These are phyloP conservation scores for Craterocephalus amniculus DNA, from an alignment of 2,797 vertebrate species.

Conservation along the genomic window DNA sequence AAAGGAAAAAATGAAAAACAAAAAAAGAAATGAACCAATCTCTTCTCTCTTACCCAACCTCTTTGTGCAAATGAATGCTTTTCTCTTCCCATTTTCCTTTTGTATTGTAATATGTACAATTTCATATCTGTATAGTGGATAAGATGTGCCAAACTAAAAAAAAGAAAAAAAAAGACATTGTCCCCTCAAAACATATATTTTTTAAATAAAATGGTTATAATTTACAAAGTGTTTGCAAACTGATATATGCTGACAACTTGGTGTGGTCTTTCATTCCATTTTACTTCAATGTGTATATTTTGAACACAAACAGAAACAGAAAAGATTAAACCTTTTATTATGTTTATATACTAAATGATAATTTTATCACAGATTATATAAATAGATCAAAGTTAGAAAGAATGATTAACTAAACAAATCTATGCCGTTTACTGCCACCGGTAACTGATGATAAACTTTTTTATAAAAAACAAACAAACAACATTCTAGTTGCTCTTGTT, in stretches of 20 bases:
- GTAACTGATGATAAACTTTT: too few relatives aligned
- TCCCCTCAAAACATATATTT: slow-evolving; percentile 86
- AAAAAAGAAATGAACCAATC: slow-evolving; percentile 47
- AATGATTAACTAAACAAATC: not conserved
- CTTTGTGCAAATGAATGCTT: slow-evolving; percentile 84
- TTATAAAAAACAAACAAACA: too few relatives aligned
- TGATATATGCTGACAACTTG: slow-evolving; percentile 61
- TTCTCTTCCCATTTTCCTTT: slow-evolving; percentile 82
- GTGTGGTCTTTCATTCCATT: slow-evolving; percentile 60
- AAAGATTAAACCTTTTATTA: not conserved
- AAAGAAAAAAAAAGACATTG: slow-evolving; percentile 65
- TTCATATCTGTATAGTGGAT: slow-evolving; percentile 89
- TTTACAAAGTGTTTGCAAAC: slow-evolving; percentile 76
- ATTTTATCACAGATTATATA: not conserved
- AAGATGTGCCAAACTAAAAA: slow-evolving; percentile 84
- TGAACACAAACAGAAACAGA: not conserved
- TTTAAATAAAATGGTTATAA: slow-evolving; percentile 88
- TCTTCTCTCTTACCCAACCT: slow-evolving; percentile 68
- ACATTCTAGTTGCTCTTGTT: not conserved
- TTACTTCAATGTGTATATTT: slow-evolving; percentile 9
- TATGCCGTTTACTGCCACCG: too few relatives aligned
- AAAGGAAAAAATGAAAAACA: slow-evolving; percentile 43
- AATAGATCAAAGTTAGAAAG: not conserved
- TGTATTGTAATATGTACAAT: slow-evolving; percentile 88
- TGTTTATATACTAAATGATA: not conserved